A percentile compares a stretch with the other conserved stretches of the same genome.
Conservation (phyloP, 2,113 vertebrate species). For the Ictalurus punctatus region DNA sequence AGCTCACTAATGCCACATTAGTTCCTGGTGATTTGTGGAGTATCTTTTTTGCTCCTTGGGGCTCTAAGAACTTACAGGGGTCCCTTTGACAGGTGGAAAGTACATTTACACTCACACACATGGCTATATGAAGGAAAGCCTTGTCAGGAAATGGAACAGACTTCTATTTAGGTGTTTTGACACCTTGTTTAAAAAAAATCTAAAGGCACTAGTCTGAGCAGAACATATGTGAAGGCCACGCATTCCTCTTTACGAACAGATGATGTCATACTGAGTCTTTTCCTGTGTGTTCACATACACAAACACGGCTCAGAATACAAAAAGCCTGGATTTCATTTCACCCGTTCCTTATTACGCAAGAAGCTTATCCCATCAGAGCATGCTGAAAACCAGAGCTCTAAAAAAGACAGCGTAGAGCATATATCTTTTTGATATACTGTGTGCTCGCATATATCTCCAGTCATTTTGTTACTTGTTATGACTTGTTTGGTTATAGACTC, state of each 20-base stretch:
- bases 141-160: background rate
- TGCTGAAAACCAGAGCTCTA: background rate
- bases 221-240: background rate
- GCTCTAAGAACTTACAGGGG: slow-evolving; percentile 7
- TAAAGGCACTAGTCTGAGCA: background rate
- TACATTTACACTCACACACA: background rate
- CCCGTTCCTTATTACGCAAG: background rate
- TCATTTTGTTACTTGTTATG: background rate
- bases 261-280: background rate
- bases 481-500: background rate
- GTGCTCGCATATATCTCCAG: background rate
- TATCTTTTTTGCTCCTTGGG: background rate
- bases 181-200: background rate
- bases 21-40: background rate
- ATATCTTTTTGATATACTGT: background rate
- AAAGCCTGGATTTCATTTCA: slow-evolving; percentile 7
- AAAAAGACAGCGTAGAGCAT: background rate
- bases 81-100: background rate
- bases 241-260: background rate
- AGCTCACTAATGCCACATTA: background rate
- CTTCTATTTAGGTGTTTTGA: background rate
- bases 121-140: background rate
- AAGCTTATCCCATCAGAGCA: slow-evolving; percentile 10
- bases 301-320: slow-evolving; percentile 8
- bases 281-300: background rate